Base-by-base conservation (phyloP, 2,888 invertebrate genomes). In the Clepsis dumicolana region DNA sequence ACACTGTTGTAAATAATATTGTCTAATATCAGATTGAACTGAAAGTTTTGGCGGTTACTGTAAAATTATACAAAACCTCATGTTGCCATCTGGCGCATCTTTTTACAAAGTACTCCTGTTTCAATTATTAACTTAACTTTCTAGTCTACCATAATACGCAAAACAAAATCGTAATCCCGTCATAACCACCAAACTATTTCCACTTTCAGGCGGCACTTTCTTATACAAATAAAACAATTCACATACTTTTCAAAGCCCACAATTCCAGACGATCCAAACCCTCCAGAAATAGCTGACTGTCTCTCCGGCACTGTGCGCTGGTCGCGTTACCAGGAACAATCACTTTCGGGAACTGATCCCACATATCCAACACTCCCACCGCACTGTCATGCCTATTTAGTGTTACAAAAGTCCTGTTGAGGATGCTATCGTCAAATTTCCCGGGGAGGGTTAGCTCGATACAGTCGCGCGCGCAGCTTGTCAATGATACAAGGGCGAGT, bases 171-270 rank as follows among this genome's bases (percentile, higher is more conserved):
- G n/a, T n/a, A n/a, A n/a, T n/a, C n/a, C n/a, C n/a, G n/a, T n/a
- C n/a, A n/a, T n/a, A n/a, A n/a, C n/a, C n/a, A n/a, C n/a, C n/a
- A n/a, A n/a, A n/a, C n/a, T n/a, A n/a, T n/a, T n/a, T n/a, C n/a
- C n/a, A n/a, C n/a, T n/a, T n/a, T n/a, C n/a, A n/a, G n/a, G n/a
- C 8, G 16, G 16, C 18, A 44, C 41, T 41, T 41, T 7, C n/a
- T 44, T 5, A 4, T 41, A n/a, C 38, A 44, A 18, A 18, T 18
- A 18, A 4, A 44, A 44, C 8, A 56, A 71, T 56, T 66, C 71
- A 84, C 82, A 91, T 91, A 95, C 95, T 94, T 93, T 94, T 94
- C 54, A 94, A 70, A 50, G 94, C 94, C 93, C 94, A 93, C 10
- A 94, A 72, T 71, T 95, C 91, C 73, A 94, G 80, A 2, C 84